These are phyloP conservation scores for Alectoris magna DNA, from an alignment of 2,797 vertebrate species.

Conservation along the genomic window DNA sequence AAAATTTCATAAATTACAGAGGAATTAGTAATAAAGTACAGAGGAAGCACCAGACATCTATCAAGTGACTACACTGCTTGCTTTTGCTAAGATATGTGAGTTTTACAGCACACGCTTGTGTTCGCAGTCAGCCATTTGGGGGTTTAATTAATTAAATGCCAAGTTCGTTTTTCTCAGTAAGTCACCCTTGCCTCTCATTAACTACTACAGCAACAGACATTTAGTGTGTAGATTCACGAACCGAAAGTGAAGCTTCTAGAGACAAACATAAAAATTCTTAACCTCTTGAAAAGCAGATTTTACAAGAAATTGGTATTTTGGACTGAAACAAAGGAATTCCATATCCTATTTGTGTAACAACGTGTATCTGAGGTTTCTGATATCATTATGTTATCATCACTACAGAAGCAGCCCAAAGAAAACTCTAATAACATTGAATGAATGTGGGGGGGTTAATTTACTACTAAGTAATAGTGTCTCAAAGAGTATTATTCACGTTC, in stretches of 20 bases:
- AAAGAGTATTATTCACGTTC: not conserved
- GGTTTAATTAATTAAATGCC: not conserved
- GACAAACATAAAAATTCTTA: not conserved
- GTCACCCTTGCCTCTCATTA: not conserved
- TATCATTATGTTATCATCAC: not conserved
- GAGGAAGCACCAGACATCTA: not conserved
- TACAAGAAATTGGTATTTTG: not conserved
- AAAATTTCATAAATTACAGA: not conserved
- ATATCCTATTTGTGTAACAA: not conserved
- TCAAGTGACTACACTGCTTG: not conserved
- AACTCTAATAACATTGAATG: not conserved
- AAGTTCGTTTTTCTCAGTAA: not conserved
- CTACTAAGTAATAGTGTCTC: not conserved
- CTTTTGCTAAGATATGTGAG: not conserved
- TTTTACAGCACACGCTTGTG: not conserved
- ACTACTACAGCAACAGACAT: not conserved
- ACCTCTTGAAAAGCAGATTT: not conserved
- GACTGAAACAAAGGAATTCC: not conserved
- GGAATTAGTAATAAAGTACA: not conserved
- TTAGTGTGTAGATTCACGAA: not conserved
- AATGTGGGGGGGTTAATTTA: not conserved
- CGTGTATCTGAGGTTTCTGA: not conserved
- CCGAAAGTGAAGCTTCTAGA: not conserved
- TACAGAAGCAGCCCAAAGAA: not conserved
- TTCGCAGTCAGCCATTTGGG: not conserved